These are phyloP conservation scores for Sarotherodon lohbergeri DNA, from an alignment of 2,113 vertebrate species.

Conservation along the genomic window DNA sequence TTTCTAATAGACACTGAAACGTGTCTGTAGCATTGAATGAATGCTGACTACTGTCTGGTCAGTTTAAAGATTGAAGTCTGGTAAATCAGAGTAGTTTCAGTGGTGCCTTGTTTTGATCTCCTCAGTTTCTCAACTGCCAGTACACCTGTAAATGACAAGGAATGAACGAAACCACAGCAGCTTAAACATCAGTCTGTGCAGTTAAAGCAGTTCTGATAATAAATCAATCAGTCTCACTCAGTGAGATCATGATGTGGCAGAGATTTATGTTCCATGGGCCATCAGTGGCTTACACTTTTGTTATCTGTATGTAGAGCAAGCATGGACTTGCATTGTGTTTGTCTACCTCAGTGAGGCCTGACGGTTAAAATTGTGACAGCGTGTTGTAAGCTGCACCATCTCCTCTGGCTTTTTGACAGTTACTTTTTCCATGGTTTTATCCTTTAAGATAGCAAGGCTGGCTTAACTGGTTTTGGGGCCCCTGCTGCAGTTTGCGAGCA, in stretches of 20 bases:
- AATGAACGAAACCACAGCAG: not conserved
- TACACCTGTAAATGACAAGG: not conserved
- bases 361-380: not conserved
- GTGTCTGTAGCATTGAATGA: not conserved
- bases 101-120: not conserved
- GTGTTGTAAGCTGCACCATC: not conserved
- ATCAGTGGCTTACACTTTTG: not conserved
- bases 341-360: not conserved
- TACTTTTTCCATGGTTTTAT: not conserved
- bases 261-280: not conserved
- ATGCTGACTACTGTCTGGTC: not conserved
- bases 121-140: not conserved
- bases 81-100: not conserved
- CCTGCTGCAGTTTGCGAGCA: not conserved
- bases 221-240: not conserved
- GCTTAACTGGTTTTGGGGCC: not conserved
- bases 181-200: not conserved
- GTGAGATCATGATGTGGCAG: not conserved
- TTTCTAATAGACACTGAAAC: not conserved
- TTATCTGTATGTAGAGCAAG: not conserved
- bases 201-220: not conserved
- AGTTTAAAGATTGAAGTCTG: not conserved
- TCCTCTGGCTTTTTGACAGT: not conserved
- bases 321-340: not conserved
- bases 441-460: not conserved